These are phyloP conservation scores for mouse (Mus musculus) DNA, from an alignment of 2,113 vertebrate species.

Conservation along the genomic window DNA sequence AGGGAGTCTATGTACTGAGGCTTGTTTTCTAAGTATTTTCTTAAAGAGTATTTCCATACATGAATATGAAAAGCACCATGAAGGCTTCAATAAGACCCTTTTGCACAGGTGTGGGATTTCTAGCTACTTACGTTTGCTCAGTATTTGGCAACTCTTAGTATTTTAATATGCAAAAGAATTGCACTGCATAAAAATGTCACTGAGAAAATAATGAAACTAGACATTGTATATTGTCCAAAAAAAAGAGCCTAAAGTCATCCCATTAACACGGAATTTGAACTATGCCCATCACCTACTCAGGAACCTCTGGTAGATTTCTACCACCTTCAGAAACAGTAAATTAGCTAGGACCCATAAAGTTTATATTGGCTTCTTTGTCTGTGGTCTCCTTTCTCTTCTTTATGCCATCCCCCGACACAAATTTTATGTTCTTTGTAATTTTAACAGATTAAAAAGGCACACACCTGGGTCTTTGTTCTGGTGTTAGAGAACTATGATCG, in stretches of 20 bases:
- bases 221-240: constrained; percentile 24
- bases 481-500: not conserved
- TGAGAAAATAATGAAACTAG: constrained; percentile 25
- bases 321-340: not conserved
- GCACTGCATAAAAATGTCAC: not conserved
- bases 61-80: constrained; percentile 16
- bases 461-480: not conserved
- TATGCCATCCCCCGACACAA: not conserved
- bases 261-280: not conserved
- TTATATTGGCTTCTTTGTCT: not conserved
- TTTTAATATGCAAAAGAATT: constrained; percentile 41
- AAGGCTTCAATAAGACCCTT: constrained; percentile 29
- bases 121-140: constrained; percentile 40
- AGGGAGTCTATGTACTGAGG: constrained; percentile 13
- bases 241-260: not conserved
- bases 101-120: not conserved
- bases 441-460: not conserved
- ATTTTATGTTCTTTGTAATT: not conserved
- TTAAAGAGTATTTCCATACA: constrained; percentile 41
- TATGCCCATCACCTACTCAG: not conserved
- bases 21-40: constrained; percentile 55
- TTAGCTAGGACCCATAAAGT: not conserved
- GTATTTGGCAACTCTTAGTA: not conserved
- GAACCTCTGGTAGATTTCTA: not conserved
- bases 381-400: not conserved